Conservation (phyloP, 2,113 vertebrate species). For the Chaetura pelagica region DNA sequence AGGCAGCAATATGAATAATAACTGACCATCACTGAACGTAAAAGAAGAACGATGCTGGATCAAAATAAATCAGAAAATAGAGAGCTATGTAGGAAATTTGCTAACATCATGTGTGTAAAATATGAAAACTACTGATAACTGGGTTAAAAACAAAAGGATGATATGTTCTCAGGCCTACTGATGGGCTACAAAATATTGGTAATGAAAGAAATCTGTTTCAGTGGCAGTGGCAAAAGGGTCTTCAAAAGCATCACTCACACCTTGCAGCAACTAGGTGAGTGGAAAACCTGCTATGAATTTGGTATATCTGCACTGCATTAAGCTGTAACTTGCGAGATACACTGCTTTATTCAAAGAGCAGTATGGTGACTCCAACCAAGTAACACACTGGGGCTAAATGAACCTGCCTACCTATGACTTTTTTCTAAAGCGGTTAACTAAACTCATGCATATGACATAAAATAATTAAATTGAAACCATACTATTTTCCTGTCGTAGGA, state of each 20-base stretch:
- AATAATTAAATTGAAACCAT: constrained; percentile 43
- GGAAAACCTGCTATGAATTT: neutral
- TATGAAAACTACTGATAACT: neutral
- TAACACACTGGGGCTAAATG: neutral
- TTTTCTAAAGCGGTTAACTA: neutral
- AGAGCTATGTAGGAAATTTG: neutral
- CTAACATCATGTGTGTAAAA: neutral
- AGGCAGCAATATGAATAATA: neutral
- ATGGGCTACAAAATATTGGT: neutral
- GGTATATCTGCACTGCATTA: neutral
- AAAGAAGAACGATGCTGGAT: neutral
- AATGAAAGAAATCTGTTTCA: neutral
- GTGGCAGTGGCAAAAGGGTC: neutral
- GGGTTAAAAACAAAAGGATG: neutral
- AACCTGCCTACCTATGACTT: neutral
- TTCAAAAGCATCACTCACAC: neutral
- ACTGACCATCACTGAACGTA: neutral
- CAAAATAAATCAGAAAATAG: neutral
- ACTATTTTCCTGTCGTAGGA: constrained; percentile 98
- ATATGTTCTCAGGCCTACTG: neutral
- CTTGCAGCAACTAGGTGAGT: neutral
- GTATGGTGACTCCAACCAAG: neutral
- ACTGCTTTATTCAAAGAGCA: neutral
- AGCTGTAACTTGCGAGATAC: neutral
- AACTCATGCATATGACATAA: neutral